Evolutionary conservation across 2,888 invertebrate genomes (phyloP).

Genomic region (Blera fallax): DNA sequence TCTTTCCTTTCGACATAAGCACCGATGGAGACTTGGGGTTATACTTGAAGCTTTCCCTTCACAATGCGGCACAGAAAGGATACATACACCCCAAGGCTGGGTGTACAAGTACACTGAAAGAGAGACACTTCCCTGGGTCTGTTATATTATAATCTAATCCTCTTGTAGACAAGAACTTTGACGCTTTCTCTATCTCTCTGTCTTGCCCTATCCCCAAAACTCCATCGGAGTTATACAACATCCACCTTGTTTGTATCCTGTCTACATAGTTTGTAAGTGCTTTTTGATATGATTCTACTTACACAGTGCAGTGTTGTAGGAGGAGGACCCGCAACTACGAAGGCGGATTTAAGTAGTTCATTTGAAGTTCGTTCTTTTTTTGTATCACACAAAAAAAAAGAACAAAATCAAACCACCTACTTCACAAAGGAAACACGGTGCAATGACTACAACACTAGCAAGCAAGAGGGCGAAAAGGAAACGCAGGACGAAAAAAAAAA

Average conservation of each 20-base stretch:
- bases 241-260: conserved; percentile 59
- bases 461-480: conserved; percentile 39
- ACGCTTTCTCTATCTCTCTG: conserved; percentile 41
- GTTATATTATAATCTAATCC: conserved; percentile 70
- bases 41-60: conserved; percentile 45
- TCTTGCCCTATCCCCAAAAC: conserved; percentile 18
- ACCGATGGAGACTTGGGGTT: conserved; percentile 34
- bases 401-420: conserved; percentile 44
- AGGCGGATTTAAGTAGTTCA: conserved; percentile 71
- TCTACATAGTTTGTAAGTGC: conserved; percentile 63
- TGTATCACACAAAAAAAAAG: conserved; percentile 15
- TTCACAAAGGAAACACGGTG: conserved; percentile 46
- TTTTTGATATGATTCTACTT: conserved; percentile 62
- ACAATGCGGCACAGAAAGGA: conserved; percentile 21
- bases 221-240: conserved; percentile 32
- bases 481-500: conserved; percentile 12
- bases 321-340: conserved; percentile 30
- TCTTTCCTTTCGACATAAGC: conserved; percentile 46
- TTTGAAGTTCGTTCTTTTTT: conserved; percentile 53
- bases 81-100: conserved; percentile 8
- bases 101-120: conserved; percentile 34
- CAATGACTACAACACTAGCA: not conserved
- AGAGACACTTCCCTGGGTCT: conserved; percentile 42
- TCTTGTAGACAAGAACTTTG: conserved; percentile 71
- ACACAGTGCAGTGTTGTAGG: not conserved